phyloP scores from a whole-genome alignment of 2,888 invertebrate genomes.

The Drosophila parthenogenetica region DNA sequence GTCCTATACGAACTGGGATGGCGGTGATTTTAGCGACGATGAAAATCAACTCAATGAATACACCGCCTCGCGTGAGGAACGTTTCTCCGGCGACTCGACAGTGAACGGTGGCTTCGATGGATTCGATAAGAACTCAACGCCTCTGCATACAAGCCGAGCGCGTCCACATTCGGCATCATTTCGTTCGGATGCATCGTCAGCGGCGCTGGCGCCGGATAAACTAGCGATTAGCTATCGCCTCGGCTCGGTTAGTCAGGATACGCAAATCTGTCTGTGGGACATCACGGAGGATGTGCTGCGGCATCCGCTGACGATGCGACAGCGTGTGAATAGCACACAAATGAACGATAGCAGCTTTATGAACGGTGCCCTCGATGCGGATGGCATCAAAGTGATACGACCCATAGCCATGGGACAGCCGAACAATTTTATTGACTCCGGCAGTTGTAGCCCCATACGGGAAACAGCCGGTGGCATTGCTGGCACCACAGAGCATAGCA shows the following conservation, averaged over 20 bases:
- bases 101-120: conserved; percentile 82
- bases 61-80: conserved; percentile 67
- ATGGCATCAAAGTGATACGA: conserved; percentile 84
- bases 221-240: conserved; percentile 91
- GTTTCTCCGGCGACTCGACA: conserved; percentile 77
- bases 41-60: conserved; percentile 85
- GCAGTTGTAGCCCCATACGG: conserved; percentile 76
- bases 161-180: conserved; percentile 84
- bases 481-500: conserved; percentile 77
- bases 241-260: conserved; percentile 98
- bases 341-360: conserved; percentile 81
- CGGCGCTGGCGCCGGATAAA: conserved; percentile 84
- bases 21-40: conserved; percentile 87
- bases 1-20: conserved; percentile 88
- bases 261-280: conserved; percentile 99
- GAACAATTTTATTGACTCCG: conserved; percentile 52
- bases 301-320: conserved; percentile 87
- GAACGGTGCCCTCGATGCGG: conserved; percentile 82
- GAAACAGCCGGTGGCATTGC: conserved; percentile 57
- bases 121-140: conserved; percentile 82
- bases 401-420: conserved; percentile 82
- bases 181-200: conserved; percentile 83
- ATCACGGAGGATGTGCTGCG: conserved; percentile 97
- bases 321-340: conserved; percentile 81
- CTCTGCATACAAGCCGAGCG: conserved; percentile 76